Base-by-base conservation (phyloP, 35 echinoderm and acorn worm genomes). In the Lytechinus variegatus region DNA sequence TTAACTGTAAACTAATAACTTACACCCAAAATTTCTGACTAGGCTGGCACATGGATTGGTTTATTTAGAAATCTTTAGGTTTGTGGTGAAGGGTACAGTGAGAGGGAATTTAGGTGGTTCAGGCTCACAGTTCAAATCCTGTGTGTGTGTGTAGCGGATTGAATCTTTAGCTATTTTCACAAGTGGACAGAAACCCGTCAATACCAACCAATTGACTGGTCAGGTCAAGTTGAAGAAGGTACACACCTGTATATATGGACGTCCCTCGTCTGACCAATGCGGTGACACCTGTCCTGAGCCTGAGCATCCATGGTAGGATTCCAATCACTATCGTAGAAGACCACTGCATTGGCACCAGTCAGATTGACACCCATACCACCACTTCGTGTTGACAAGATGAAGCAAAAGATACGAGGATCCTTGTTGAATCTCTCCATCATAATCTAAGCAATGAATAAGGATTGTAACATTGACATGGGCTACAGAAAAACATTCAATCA, bases 321-420 rank as follows among this genome's bases (percentile, higher is more conserved):
- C 97, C 98, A 99, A 94, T 99, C 98, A 93, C 98, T 98, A 88
- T 99, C 98, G 54, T 99, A 99, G 96, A 99, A 99, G 72, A 99
- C 95, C 33, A 99, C 98, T 8, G 98, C 98, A 54, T 99, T 97
- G 28, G 98, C 98, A 51, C 97, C 98, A 1, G 98, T 99, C 79
- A 99, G 86, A 89, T 99, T 99, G 10, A 99, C 95, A 19, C 98
- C 98, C 4, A 98, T 87, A 61, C 97, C 98, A 72, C 98, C 97
- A 89, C 98, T 99, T 28, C 97, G 95, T 0, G 98, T 99, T 7
- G 98, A 99, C 95, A 99, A 54, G 91, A 99, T 99, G 95, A 99
- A 99, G 71, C 95, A 96, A 86, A 99, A 99, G 94, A 99, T 99
- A 54, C 98, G 87, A 86, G 96, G 96, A 90, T 99, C 98, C 33